Evolutionary conservation across 2,888 invertebrate species (phyloP), one percentile per base, ranked within the genome.

Genomic region (Platycheirus albimanus): DNA sequence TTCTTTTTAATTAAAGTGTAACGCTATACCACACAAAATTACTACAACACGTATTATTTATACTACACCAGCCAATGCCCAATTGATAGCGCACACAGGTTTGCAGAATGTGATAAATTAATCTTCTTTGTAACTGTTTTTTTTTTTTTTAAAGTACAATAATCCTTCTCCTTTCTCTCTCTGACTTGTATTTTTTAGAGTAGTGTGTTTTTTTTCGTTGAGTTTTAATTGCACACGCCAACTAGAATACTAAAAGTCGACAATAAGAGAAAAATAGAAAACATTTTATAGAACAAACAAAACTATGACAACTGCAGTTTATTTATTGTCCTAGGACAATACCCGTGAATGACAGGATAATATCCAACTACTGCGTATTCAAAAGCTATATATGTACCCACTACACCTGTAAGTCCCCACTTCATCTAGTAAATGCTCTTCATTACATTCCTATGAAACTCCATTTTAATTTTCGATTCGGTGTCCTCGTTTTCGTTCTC

Each of bases 341-440:
- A 56, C 61, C 24, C 13, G 58, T 61, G 72, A 66, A 66, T 67
- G 20, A 36, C 63, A 74, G 58, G 13, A 75, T 24, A 36, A 61
- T 47, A 51, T 63, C 15, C 24, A 66, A 24, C 51, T 28, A n/a
- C 19, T 49, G 58, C 36, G 49, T 58, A 61, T 61, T 61, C 30
- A 61, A 61, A 45, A 17, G 28, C 8, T 8, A 20, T 47, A 8
- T 56, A 56, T 20, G 19, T 19, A 36, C 7, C 1, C 20, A 5
- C 33, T 36, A 67, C 77, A 77, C 72, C 67, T 74, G 72, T 45
- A 47, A 72, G 69, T 28, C 49, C 20, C 36, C 17, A 69, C 67
- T 83, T 83, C 72, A 77, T 83, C 63, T 72, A 33, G 56, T 77
- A 78, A 83, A 83, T 72, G 83, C 83, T 72, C 72, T 83, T 72